Percentiles rank a stretch among this genome's conserved stretches.
phyloP scores from a whole-genome alignment of 2,113 vertebrate species.

The Nothoprocta pentlandii region DNA sequence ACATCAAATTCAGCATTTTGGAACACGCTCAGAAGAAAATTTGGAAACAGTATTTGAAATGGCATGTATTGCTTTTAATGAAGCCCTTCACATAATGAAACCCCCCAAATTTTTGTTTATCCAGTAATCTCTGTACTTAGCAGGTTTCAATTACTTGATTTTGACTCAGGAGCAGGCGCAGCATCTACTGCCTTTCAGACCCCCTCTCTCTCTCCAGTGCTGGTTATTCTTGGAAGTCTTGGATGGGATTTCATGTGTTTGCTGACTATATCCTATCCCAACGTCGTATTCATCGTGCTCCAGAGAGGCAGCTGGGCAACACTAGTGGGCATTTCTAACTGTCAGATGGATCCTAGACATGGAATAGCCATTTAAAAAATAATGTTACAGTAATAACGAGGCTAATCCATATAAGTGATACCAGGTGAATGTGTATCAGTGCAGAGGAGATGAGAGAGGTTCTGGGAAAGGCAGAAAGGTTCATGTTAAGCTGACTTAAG shows the following conservation, averaged over 20 bases:
- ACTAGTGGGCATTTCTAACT: not conserved
- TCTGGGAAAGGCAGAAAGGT: not conserved
- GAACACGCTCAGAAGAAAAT: not conserved
- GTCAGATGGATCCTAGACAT: not conserved
- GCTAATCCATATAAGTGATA: not conserved
- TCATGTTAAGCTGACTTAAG: constrained; percentile 12
- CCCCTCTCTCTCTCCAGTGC: not conserved
- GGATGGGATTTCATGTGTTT: not conserved
- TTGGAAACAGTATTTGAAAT: not conserved
- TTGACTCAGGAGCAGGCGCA: not conserved
- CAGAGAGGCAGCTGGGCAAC: not conserved
- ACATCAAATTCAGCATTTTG: not conserved
- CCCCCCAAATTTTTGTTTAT: not conserved
- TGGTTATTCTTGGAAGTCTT: not conserved
- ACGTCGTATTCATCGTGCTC: not conserved
- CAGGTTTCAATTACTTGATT: not conserved
- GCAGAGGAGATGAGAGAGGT: not conserved
- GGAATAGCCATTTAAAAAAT: not conserved
- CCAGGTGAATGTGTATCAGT: not conserved
- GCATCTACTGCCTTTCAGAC: not conserved
- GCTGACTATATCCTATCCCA: not conserved
- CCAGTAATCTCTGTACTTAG: not conserved
- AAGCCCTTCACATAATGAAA: not conserved
- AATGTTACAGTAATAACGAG: not conserved
- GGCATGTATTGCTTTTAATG: not conserved